A percentile compares a stretch with the other conserved stretches of the same genome.
Conservation (phyloP, 2,888 invertebrate species). For the Papilio gigon region DNA sequence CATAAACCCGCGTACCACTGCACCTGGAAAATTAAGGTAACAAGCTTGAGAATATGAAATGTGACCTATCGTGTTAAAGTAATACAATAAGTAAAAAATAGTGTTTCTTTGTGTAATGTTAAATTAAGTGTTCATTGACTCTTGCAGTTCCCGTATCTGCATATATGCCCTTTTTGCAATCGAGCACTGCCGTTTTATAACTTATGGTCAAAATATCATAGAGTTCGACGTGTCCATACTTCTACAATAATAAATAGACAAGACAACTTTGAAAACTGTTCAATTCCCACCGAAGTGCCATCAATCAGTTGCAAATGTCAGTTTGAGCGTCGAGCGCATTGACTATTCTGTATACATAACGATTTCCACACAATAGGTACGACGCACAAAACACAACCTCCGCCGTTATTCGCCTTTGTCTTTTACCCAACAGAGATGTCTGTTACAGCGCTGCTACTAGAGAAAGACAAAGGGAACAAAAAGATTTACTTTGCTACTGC, state of each 20-base stretch:
- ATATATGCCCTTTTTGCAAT: too few relatives aligned
- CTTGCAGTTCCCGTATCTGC: too few relatives aligned
- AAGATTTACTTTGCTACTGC: background rate
- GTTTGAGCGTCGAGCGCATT: background rate
- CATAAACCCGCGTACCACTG: conserved; percentile 88
- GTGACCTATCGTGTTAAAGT: too few relatives aligned
- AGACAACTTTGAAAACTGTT: background rate
- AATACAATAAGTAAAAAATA: too few relatives aligned
- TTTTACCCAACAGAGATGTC: conserved; percentile 7
- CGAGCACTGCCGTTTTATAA: too few relatives aligned
- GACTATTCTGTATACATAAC: background rate
- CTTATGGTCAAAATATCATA: too few relatives aligned
- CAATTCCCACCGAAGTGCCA: background rate
- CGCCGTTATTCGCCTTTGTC: conserved; percentile 13
- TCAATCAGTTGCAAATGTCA: background rate
- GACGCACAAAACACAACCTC: background rate
- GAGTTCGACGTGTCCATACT: background rate
- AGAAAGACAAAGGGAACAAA: conserved; percentile 2
- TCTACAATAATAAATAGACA: background rate
- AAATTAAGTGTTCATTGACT: too few relatives aligned
- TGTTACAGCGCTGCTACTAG: background rate
- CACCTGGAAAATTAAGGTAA: conserved; percentile 60
- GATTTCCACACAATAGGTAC: conserved; percentile 20
- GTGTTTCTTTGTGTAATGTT: too few relatives aligned
- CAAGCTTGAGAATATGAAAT: background rate